Evolutionary conservation across 92 coral and sea anemone species (phyloP), one percentile per base, ranked within the genome.

Genomic region (Montipora capitata): DNA sequence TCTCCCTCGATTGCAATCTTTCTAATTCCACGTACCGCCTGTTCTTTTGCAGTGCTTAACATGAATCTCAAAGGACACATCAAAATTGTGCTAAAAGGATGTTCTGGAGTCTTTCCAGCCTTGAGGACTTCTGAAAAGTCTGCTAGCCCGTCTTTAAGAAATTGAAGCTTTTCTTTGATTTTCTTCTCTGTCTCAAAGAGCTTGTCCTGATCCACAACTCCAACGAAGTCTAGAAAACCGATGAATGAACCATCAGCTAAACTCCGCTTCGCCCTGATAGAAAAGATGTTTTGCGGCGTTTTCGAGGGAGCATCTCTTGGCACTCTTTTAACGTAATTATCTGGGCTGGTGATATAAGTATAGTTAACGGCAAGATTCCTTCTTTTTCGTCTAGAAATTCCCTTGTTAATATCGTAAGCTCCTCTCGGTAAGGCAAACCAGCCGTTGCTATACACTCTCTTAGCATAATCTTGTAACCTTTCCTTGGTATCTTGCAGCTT

Each of bases 211-310:
- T 95, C 95, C 5, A 91, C 76, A 20, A 83, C 94, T 7, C 96
- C 96, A 78, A 95, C 76, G 75, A 83, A 95, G 73, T 93, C 96
- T 12, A 95, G 94, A 81, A 93, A 95, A 8, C 90, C 90, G 40
- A 94, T 77, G 42, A 94, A 92, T 12, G 78, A 71, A 48, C 64
- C 74, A 7, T 87, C 89, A 15, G 92, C 70, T 48, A 89, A 35
- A 45, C 90, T 84, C 4, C 97, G 88, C 67, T 87, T 89, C 13
- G 54, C 70, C 81, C 95, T 90, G 14, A 49, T 52, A 7, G 49
- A 9, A 35, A 66, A 35, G 14, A 27, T 35, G 49, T 38, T 67
- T 9, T 51, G 48, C 10, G 10, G 52, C 10, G 15, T 49, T 80
- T 51, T 17, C 72, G 41, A 40, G 27, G 27, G 51, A 63, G 17